Conservation (phyloP, 1,140 invertebrate genomes). For the Drosophila kanapiae region DNA sequence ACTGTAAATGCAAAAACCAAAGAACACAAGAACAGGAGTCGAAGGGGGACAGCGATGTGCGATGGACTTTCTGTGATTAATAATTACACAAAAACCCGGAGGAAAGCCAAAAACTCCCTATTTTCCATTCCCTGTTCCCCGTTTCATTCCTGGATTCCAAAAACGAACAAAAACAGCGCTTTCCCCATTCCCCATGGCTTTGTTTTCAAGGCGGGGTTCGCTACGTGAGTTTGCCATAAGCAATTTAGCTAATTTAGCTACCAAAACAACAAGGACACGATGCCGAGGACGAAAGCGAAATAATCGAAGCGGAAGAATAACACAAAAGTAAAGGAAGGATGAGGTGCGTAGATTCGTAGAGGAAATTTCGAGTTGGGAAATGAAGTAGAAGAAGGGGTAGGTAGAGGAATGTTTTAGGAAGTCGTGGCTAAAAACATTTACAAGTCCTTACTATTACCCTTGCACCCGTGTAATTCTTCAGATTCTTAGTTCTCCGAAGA, state of each 20-base stretch:
- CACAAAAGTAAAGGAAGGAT: slow-evolving; percentile 27
- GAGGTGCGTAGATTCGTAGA: background rate
- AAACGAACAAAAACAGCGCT: background rate
- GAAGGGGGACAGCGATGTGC: no score
- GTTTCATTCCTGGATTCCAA: background rate
- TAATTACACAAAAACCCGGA: slow-evolving; percentile 68
- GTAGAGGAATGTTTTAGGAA: background rate
- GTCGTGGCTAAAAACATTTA: background rate
- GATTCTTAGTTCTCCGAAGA: background rate
- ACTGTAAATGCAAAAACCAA: slow-evolving; percentile 19
- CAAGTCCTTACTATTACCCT: background rate
- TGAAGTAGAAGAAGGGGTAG: no score
- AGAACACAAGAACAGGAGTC: background rate
- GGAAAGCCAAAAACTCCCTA: slow-evolving; percentile 29
- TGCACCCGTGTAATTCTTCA: background rate
- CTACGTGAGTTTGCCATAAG: slow-evolving; percentile 81
- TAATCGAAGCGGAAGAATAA: slow-evolving; percentile 75
- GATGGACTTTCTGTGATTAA: slow-evolving; percentile 71
- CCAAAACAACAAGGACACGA: slow-evolving; percentile 36
- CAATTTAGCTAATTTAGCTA: slow-evolving; percentile 79
- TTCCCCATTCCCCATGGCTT: background rate
- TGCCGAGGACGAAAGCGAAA: slow-evolving; percentile 64
- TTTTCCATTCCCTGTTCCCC: background rate
- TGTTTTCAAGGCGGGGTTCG: slow-evolving; percentile 6
- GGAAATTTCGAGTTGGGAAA: background rate